Base-by-base conservation (phyloP, 2,888 invertebrate genomes). In the Drosophila birchii region DNA sequence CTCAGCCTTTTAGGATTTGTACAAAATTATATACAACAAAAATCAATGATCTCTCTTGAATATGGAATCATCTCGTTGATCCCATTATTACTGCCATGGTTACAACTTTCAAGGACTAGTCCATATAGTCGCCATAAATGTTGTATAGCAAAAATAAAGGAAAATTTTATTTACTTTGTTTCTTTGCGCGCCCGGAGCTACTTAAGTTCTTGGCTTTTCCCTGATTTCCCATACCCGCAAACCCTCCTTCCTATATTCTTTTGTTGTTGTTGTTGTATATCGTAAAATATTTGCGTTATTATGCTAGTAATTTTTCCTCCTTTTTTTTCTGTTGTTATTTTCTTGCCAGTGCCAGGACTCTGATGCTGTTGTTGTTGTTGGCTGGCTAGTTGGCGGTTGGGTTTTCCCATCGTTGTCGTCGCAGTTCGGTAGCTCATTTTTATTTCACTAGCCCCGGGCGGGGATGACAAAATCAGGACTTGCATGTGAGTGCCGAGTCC, bases 231-330 rank as follows among this genome's bases (percentile, higher is more conserved):
- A 68, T 49, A 20, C 68, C 38, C 59, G 61, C 61, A 29, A 26
- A 14, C 5, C 18, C 11, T 12, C 8, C 18, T 14, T 20, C 44
- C 20, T 3, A 43, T 43, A 20, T 26, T 26, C 26, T 26, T 34
- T 5, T 75, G 61, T 67, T 59, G 29, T 54, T 41, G 23, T 67
- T 51, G 58, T 61, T 73, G 64, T 67, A 70, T 84, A 85, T 84
- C 85, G 81, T 85, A 85, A 86, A 86, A 86, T 86, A 87, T 89
- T 86, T 86, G 89, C 86, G 88, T 86, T 89, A 89, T 86, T 86
- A 87, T 86, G 80, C 86, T 81, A 89, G 89, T 87, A 81, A 89
- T 86, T 87, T 87, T 78, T 76, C 45, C 61, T 59, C 43, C 49
- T 58, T 49, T 53, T 20, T 38, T 26, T 12, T 16, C 34, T 4